Base-by-base conservation (phyloP, 2,888 invertebrate genomes). In the Timandra comae region DNA sequence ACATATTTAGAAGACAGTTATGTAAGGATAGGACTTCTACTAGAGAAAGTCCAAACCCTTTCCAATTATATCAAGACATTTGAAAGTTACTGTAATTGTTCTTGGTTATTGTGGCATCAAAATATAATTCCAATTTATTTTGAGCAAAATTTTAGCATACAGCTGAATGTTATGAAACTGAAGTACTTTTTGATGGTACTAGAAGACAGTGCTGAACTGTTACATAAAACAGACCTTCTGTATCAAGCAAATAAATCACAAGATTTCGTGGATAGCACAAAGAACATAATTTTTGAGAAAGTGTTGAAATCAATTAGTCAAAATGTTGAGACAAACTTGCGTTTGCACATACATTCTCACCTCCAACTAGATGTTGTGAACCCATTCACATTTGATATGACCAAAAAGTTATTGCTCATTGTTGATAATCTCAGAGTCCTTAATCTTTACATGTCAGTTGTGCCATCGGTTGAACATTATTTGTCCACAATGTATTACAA, bases 401-500 rank as follows among this genome's bases (percentile, higher is more conserved):
- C 93, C 36, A 89, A 89, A 43, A 87, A 90, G 37, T 77, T 87
- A 43, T 75, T 93, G 35, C 79, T 93, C 7, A 77, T 86, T 35
- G 64, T 89, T 7, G 79, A 88, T 36, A 88, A 89, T 2, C 75
- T 88, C 52, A 87, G 85, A 49, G 64, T 89, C 19, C 78, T 84
- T 44, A 86, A 88, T 29, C 65, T 86, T 16, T 89, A 89, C 56
- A 84, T 91, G 60, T 88, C 89, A 44, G 76, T 93, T 10, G 89
- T 89, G 72, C 88, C 91, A 80, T 75, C 64, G 30, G 91, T 97
- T 5, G 98, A 98, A 69, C 91, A 95, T 63, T 98, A 98, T 76
- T 88, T 99, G 46, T 96, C 97, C 57, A 92, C 91, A 47, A 97
- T 95, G 66, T 99, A 98, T 79, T 99, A 99, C 77, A 98, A 99